Evolutionary conservation across 2,888 invertebrate genomes (phyloP).

Genomic region (Zeuzera pyrina): DNA sequence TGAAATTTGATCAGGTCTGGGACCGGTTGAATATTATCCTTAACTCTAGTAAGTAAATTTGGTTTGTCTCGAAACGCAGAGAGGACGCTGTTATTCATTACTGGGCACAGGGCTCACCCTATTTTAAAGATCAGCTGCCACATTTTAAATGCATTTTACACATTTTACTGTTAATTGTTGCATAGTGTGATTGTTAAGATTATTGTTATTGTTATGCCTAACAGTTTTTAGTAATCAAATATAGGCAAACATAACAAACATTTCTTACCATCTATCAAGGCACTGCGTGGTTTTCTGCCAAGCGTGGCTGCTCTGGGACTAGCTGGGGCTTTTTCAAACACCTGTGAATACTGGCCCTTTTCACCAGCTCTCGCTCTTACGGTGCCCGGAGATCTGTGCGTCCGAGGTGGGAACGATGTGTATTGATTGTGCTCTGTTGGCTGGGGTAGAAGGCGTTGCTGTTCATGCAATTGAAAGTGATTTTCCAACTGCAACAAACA

Average conservation of each 20-base stretch:
- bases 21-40: no score
- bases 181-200: no score
- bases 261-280: slow-evolving; percentile 46
- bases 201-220: no score
- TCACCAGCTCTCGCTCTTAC: slow-evolving; percentile 57
- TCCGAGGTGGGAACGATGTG: slow-evolving; percentile 58
- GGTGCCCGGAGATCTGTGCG: slow-evolving; percentile 43
- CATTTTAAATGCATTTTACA: no score
- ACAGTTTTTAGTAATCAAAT: no score
- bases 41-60: no score
- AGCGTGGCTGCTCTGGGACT: slow-evolving; percentile 66
- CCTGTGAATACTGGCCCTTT: slow-evolving; percentile 65
- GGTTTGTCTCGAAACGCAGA: no score
- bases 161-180: no score
- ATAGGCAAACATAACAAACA: slow-evolving; percentile 4
- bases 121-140: no score
- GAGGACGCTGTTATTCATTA: no score
- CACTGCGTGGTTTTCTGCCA: slow-evolving; percentile 52
- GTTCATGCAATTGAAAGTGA: slow-evolving; percentile 64
- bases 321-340: slow-evolving; percentile 71
- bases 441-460: slow-evolving; percentile 58
- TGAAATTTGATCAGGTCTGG: no score
- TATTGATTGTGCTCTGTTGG: slow-evolving; percentile 61
- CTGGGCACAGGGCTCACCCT: no score
- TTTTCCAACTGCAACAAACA: slow-evolving; percentile 44